These are phyloP conservation scores for Petrolisthes manimaculis DNA, from an alignment of 2,888 invertebrate species.

Conservation along the genomic window DNA sequence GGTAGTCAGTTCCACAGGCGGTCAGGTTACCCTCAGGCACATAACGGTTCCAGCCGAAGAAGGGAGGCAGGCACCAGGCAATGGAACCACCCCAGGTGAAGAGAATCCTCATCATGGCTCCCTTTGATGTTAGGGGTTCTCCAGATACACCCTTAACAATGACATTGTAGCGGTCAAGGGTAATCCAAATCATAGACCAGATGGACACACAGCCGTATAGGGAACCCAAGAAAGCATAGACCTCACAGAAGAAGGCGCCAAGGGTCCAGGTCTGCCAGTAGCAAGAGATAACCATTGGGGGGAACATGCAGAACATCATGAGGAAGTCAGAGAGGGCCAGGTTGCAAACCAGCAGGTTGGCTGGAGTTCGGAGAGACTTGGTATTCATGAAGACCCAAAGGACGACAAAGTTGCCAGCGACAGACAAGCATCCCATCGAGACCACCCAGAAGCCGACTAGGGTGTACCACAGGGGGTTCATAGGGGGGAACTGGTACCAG, in stretches of 20 bases:
- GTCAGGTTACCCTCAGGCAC: conserved; percentile 72
- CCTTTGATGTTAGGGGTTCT: conserved; percentile 66
- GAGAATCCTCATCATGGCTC: conserved; percentile 53
- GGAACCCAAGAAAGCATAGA: conserved; percentile 71
- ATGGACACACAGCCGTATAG: conserved; percentile 71
- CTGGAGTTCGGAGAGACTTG: conserved; percentile 68
- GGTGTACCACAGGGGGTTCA: conserved; percentile 67
- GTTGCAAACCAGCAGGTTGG: conserved; percentile 70
- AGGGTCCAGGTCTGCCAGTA: conserved; percentile 70
- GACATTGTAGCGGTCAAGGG: conserved; percentile 71
- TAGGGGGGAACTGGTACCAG: conserved; percentile 67
- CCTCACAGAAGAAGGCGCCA: conserved; percentile 69
- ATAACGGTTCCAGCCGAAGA: conserved; percentile 71
- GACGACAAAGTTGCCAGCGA: conserved; percentile 65
- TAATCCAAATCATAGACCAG: conserved; percentile 70
- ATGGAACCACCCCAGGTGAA: conserved; percentile 69
- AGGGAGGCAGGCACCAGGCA: conserved; percentile 69
- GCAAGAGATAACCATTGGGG: conserved; percentile 70
- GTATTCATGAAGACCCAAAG: conserved; percentile 67
- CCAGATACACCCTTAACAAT: conserved; percentile 68
- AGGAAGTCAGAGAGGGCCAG: conserved; percentile 69
- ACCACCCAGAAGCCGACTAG: conserved; percentile 62
- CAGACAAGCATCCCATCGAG: conserved; percentile 55
- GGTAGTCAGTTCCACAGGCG: conserved; percentile 70
- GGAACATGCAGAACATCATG: conserved; percentile 66